Evolutionary conservation across 2,797 vertebrate genomes (phyloP).

Genomic region (Hylomyscus alleni): DNA sequence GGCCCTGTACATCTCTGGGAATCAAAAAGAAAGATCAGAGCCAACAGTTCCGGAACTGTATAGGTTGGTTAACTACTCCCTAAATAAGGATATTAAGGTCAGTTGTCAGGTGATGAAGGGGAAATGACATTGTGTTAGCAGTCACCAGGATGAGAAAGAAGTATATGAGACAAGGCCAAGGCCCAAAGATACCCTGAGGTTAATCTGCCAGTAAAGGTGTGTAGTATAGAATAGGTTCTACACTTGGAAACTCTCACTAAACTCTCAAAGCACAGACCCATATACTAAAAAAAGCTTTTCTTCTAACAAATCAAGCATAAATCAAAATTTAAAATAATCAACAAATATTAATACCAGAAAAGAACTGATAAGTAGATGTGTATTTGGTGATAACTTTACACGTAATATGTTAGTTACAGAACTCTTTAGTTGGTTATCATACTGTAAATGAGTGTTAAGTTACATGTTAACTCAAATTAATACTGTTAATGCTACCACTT

Average conservation of each 20-base stretch:
- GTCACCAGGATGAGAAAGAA: not conserved
- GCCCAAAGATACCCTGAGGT: not conserved
- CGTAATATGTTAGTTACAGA: slow-evolving; percentile 24
- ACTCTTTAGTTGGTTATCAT: not conserved
- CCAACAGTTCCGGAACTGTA: not conserved
- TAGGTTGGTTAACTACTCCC: not conserved
- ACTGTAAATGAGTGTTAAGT: slow-evolving; percentile 32
- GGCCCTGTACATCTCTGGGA: not conserved
- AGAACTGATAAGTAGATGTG: not conserved
- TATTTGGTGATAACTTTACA: not conserved
- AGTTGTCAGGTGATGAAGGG: not conserved
- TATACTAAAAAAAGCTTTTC: not conserved
- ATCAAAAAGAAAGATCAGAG: not conserved
- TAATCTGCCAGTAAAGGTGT: not conserved
- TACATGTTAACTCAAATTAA: slow-evolving; percentile 30
- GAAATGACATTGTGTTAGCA: not conserved
- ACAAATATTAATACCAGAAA: not conserved
- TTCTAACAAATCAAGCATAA: slow-evolving; percentile 35
- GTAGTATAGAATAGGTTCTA: not conserved
- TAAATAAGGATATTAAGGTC: not conserved
- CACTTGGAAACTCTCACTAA: not conserved
- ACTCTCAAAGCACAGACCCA: slow-evolving; percentile 46
- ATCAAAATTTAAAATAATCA: slow-evolving; percentile 23
- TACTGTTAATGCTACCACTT: not conserved
- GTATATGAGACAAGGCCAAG: not conserved